Evolutionary conservation across 2,113 vertebrate species (phyloP), one percentile per base, ranked within the genome.

Genomic region (Sinocyclocheilus rhinocerous): DNA sequence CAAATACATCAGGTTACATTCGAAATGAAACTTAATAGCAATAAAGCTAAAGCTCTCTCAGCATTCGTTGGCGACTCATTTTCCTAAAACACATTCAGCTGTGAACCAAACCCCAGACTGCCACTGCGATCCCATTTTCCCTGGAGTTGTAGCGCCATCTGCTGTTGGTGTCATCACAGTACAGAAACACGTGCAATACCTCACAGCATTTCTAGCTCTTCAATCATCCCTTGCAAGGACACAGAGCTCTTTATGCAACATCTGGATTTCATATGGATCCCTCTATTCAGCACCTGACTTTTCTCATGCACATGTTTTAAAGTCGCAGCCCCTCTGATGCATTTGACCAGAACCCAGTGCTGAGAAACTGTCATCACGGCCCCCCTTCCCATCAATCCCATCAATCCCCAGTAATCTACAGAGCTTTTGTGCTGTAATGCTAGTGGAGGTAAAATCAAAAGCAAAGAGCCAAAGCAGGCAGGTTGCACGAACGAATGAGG

Each of bases 81-180:
- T 94, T 94, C 94, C 95, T 94, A 94, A 94, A 93, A 92, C 94
- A 91, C 92, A 94, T 93, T 94, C 92, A 80, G 93, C 92, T 95
- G 93, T 95, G 93, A 95, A 94, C 90, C 92, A 92, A 92, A 94
- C 93, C 80, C 94, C 93, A 92, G 93, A 90, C 92, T 94, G 92
- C 93, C 93, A 93, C 87, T 93, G 92, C 88, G 90, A 83, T 92
- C 92, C 92, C 91, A 88, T 93, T 94, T 94, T 94, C 89, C 92
- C 94, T 95, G 95, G 95, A 95, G 95, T 95, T 94, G 92, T 93
- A 95, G 92, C 95, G 92, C 95, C 95, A 95, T 95, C 95, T 96
- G 95, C 95, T 96, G 95, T 93, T 94, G 91, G 83, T 92, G 83
- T 90, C 90, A 93, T 92, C 92, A 93, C 94, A 94, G 93, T 92